Percentiles rank a stretch among this genome's conserved stretches.
Conservation (phyloP, 23 tunicate genomes). For the Ciona savignyi region DNA sequence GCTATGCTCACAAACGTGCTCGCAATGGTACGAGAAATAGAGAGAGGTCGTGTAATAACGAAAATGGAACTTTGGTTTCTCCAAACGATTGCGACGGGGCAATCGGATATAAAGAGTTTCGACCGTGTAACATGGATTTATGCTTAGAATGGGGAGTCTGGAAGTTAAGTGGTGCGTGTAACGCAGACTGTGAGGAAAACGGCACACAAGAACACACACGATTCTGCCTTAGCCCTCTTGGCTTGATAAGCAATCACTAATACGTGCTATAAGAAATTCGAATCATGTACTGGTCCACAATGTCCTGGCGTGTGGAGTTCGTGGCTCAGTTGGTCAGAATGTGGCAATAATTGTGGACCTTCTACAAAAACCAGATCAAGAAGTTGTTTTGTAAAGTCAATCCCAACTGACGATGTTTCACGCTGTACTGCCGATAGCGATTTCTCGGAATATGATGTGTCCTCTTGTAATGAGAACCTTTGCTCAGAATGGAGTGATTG, state of each 20-base stretch:
- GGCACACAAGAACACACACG: neutral
- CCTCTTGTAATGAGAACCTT: neutral
- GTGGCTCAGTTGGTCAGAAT: constrained; percentile 28
- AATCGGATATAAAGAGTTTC: neutral
- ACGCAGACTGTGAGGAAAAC: constrained; percentile 15
- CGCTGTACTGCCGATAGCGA: neutral
- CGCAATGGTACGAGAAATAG: neutral
- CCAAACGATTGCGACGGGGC: constrained; percentile 3
- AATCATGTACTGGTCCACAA: constrained; percentile 7
- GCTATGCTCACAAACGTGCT: neutral
- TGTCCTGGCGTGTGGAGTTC: constrained; percentile 26
- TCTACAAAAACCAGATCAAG: constrained; percentile 15
- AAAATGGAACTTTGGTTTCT: constrained; percentile 8
- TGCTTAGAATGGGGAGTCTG: neutral
- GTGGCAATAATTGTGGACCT: constrained; percentile 28
- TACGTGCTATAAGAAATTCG: neutral
- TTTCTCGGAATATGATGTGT: neutral
- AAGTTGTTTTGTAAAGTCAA: constrained; percentile 10
- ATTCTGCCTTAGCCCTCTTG: constrained; percentile 6
- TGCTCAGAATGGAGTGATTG: neutral
- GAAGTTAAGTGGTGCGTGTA: neutral
- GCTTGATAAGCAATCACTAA: neutral
- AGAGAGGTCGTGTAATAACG: neutral
- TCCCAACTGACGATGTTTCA: constrained; percentile 1
- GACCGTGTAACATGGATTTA: neutral